Conservation (phyloP, 2,113 vertebrate species). For the Anguilla rostrata region DNA sequence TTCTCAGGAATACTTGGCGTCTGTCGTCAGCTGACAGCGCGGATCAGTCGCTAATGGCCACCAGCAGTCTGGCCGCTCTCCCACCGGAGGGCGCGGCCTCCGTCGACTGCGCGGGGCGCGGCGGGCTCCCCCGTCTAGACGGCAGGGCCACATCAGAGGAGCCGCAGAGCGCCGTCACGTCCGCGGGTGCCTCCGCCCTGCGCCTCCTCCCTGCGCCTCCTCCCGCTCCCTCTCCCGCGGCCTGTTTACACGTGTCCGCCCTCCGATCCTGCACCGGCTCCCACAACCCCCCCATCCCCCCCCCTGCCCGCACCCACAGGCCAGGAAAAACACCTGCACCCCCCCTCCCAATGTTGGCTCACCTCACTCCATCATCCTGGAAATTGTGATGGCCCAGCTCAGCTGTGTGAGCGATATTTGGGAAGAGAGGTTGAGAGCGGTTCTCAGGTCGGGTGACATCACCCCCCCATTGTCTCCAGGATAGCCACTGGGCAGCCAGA, state of each 20-base stretch:
- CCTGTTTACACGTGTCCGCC: no score
- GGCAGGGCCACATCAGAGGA: constrained; percentile 47
- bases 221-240: constrained; percentile 20
- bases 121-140: constrained; percentile 41
- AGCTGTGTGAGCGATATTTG: constrained; percentile 53
- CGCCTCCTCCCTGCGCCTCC: constrained; percentile 7
- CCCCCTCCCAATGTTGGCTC: constrained; percentile 26
- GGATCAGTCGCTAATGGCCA: not conserved
- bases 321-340: constrained; percentile 33
- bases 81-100: not conserved
- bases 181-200: constrained; percentile 30
- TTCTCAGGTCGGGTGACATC: constrained; percentile 55
- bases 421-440: constrained; percentile 27
- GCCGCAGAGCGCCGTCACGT: constrained; percentile 41
- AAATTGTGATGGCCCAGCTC: constrained; percentile 41
- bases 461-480: constrained; percentile 55
- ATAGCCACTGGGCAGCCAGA: constrained; percentile 54
- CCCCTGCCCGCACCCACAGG: constrained; percentile 3
- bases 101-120: not conserved
- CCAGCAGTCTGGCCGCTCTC: not conserved
- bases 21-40: constrained; percentile 3
- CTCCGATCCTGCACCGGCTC: constrained; percentile 14
- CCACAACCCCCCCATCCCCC: constrained; percentile 22
- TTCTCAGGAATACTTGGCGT: constrained; percentile 8
- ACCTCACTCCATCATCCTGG: constrained; percentile 28